Base-by-base conservation (phyloP, 2,797 vertebrate species). In the Tapera naevia region DNA sequence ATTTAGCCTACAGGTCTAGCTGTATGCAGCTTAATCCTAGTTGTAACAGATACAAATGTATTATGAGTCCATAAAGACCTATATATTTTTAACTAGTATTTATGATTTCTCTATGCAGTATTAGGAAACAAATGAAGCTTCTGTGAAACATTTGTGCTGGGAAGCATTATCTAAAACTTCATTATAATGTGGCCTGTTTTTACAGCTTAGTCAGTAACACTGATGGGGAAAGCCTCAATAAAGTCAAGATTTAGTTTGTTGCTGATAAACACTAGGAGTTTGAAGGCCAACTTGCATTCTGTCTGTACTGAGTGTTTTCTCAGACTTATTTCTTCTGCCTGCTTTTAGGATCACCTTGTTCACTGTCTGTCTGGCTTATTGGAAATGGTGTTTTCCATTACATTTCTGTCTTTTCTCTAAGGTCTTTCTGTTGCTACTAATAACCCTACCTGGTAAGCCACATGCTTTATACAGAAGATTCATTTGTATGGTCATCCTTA, bases 121-220 rank as follows among this genome's bases (percentile, higher is more conserved):
- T 81, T 91, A 80, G 28, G 78, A 78, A 93, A 80, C 64, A 96
- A 89, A 79, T 90, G 69, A 81, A 89, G 62, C 79, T 88, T 90
- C 60, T 94, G 58, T 91, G 71, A 88, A 88, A 76, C 28, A 45
- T 75, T 96, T 86, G 18, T 89, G n/a, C 65, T 70, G 37, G 53
- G 37, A 91, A 94, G 85, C 48, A 32, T 83, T 80, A 65, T 78
- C 65, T 83, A 91, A 94, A 91, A 28, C 24, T 10, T 91, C 43
- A 80, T 92, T 91, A 81, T 67, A 69, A 33, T n/a, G 35, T 86
- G 64, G 11, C 60, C 48, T 84, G 11, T 71, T 95, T 89, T 91
- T 88, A 73, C 15, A 69, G 5, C 79, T 88, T 25, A 73, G 32
- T 85, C 30, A 53, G 56, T 79, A 83, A 41, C n/a, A 45, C 15